These are phyloP conservation scores for Peromyscus melanophrys DNA, from an alignment of 2,797 vertebrate genomes.

Conservation along the genomic window DNA sequence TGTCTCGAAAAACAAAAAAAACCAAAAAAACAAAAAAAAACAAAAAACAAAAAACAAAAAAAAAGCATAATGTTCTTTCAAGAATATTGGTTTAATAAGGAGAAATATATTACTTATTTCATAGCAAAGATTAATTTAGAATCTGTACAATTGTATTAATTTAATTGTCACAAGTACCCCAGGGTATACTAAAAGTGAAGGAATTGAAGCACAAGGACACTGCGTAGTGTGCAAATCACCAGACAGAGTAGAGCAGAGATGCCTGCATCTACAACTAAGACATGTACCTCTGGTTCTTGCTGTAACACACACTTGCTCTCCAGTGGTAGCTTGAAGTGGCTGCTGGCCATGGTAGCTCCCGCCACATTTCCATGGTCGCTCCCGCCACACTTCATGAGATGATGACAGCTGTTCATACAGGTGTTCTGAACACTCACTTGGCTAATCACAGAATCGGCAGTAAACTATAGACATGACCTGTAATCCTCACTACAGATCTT, in stretches of 20 bases:
- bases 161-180: not conserved
- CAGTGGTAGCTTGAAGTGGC: not conserved
- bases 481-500: not conserved
- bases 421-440: not conserved
- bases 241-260: not conserved
- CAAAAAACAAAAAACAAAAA: too few species aligned
- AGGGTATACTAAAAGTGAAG: not conserved
- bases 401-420: not conserved
- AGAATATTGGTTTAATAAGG: not conserved
- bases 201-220: not conserved
- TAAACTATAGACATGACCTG: not conserved
- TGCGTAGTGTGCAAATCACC: not conserved
- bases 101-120: not conserved
- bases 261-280: not conserved
- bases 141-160: not conserved
- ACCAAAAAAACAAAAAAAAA: too few species aligned
- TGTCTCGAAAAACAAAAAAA: too few species aligned
- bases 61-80: not conserved
- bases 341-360: not conserved
- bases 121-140: not conserved
- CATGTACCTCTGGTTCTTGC: rapidly evolving
- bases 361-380: not conserved
- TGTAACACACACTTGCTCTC: not conserved
- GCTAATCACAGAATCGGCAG: not conserved
- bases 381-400: not conserved